Evolutionary conservation across 2,797 vertebrate species (phyloP).

Genomic region (Spinus olivaceus): DNA sequence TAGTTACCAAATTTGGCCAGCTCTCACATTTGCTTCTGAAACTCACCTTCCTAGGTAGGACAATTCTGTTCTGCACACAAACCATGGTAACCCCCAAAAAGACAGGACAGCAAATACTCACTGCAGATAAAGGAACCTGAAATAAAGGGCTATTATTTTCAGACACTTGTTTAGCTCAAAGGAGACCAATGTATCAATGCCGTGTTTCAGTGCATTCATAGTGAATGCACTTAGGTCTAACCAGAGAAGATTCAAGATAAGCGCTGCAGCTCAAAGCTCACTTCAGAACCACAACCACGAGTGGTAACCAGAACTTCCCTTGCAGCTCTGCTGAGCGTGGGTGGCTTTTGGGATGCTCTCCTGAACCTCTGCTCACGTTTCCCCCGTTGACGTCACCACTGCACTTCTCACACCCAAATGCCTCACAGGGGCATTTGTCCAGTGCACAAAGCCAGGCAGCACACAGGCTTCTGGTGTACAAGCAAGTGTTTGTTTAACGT

Average conservation of each 20-base stretch:
- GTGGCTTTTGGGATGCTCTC: not conserved
- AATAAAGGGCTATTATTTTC: slow-evolving; percentile 18
- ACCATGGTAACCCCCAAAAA: not conserved
- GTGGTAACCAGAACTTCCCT: not conserved
- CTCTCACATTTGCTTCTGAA: not conserved
- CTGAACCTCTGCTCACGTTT: not conserved
- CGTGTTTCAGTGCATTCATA: not conserved
- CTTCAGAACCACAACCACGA: not conserved
- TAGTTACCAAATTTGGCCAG: not conserved
- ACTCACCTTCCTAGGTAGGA: not conserved
- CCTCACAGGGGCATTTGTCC: not conserved
- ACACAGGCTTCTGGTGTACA: not conserved
- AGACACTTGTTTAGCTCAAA: not conserved
- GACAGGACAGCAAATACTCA: not conserved
- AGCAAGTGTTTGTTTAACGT: not conserved
- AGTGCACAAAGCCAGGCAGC: not conserved
- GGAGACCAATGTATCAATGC: not conserved
- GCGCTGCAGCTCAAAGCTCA: not conserved
- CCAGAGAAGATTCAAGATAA: not conserved
- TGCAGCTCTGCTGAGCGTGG: not conserved
- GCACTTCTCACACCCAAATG: not conserved
- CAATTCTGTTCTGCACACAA: not conserved
- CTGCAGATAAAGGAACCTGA: not conserved
- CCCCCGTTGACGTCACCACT: not conserved
- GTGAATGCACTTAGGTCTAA: not conserved